Conservation (phyloP, 2,888 invertebrate genomes). For the Cetonia aurata region DNA sequence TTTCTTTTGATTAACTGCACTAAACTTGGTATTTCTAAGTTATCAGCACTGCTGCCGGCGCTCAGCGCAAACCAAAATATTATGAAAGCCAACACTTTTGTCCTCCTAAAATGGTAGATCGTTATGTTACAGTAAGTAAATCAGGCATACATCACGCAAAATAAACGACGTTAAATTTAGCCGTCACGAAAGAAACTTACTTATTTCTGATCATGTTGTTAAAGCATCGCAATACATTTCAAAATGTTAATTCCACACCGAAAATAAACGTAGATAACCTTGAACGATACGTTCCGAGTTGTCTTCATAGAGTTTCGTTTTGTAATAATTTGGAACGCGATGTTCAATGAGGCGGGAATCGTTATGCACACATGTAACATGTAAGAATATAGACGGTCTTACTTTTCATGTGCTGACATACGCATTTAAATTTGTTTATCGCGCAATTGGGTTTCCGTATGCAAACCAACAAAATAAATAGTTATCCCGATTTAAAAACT, state of each 20-base stretch:
- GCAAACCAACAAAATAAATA: too few species aligned
- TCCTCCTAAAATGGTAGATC: constrained; percentile 21
- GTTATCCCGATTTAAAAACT: too few species aligned
- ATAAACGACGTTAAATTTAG: background rate
- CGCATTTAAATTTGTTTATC: too few species aligned
- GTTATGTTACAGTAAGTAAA: constrained; percentile 1
- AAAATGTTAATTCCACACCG: constrained; percentile 4
- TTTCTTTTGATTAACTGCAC: constrained; percentile 59
- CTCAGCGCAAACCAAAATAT: constrained; percentile 32
- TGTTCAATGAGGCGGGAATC: constrained; percentile 14
- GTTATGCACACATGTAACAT: too few species aligned
- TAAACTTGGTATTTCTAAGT: constrained; percentile 51
- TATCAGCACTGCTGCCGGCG: constrained; percentile 21
- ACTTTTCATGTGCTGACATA: constrained; percentile 1
- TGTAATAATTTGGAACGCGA: constrained; percentile 9
- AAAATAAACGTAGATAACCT: constrained; percentile 24
- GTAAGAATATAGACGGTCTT: background rate
- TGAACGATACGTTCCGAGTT: constrained; percentile 18
- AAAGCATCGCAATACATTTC: constrained; percentile 36
- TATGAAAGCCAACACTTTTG: constrained; percentile 34
- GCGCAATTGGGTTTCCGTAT: too few species aligned
- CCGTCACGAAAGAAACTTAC: constrained; percentile 23
- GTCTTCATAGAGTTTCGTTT: constrained; percentile 8
- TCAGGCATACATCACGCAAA: constrained; percentile 1
- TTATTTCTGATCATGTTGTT: constrained; percentile 40